Percentiles rank a stretch among this genome's conserved stretches.
phyloP scores from a whole-genome alignment of 1,140 invertebrate species.

The Andrena cerasifolii region DNA sequence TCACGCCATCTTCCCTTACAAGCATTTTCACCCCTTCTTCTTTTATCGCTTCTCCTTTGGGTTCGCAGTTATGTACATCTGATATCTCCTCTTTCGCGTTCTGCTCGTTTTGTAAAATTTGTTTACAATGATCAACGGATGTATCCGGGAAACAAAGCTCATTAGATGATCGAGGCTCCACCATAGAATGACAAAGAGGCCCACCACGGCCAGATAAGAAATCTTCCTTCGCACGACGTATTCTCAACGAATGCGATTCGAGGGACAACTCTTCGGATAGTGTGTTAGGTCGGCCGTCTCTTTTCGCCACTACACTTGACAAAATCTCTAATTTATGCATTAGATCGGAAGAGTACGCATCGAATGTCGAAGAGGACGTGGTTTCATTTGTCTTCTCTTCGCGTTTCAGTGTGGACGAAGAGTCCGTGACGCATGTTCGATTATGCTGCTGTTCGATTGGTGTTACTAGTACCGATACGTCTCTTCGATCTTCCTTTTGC shows the following conservation, averaged over 20 bases:
- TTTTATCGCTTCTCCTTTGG: background rate
- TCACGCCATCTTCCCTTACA: background rate
- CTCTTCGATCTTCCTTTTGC: background rate
- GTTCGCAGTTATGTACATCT: background rate
- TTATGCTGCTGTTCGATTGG: background rate
- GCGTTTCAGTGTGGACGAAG: background rate
- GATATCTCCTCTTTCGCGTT: background rate
- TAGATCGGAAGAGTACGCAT: constrained; percentile 53
- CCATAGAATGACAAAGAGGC: constrained; percentile 56
- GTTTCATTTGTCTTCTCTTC: background rate
- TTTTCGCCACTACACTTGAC: constrained; percentile 46
- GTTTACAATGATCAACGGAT: background rate
- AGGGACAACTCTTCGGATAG: constrained; percentile 19
- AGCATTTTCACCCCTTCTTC: too few species aligned
- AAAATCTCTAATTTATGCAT: constrained; percentile 64
- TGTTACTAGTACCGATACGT: background rate
- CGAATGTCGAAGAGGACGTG: background rate
- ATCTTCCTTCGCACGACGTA: constrained; percentile 67
- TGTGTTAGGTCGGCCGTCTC: constrained; percentile 30
- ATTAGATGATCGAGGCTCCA: background rate
- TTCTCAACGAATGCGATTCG: constrained; percentile 57
- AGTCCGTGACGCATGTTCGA: background rate
- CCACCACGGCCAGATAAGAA: constrained; percentile 66
- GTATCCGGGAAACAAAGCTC: background rate
- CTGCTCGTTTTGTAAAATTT: background rate